Evolutionary conservation across 2,888 invertebrate genomes (phyloP).

Genomic region (Biston betularia): DNA sequence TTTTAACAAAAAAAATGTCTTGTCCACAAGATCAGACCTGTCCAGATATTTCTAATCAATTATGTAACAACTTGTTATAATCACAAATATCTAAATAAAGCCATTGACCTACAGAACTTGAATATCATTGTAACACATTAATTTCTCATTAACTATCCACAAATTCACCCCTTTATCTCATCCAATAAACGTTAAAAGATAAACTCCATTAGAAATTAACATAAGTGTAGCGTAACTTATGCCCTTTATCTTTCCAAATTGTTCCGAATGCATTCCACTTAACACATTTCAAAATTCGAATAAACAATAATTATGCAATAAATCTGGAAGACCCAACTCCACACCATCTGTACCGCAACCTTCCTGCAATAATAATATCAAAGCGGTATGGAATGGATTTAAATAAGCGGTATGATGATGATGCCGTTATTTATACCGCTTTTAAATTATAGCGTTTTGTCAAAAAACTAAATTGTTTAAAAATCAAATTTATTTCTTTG

Average conservation of each 20-base stretch:
- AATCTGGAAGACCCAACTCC: constrained; percentile 67
- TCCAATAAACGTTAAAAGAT: constrained; percentile 41
- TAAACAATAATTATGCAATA: constrained; percentile 65
- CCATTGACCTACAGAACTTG: constrained; percentile 27
- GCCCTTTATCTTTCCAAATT: constrained; percentile 42
- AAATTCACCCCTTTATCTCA: constrained; percentile 42
- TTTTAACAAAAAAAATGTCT: background rate
- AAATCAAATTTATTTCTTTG: background rate
- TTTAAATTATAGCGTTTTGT: background rate
- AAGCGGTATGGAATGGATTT: constrained; percentile 1
- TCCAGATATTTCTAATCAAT: background rate
- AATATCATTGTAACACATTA: constrained; percentile 13
- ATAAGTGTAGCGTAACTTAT: constrained; percentile 34
- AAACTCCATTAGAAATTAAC: constrained; percentile 42
- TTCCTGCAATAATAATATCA: constrained; percentile 3
- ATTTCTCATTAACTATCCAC: constrained; percentile 37
- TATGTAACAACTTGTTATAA: background rate
- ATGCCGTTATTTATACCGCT: background rate
- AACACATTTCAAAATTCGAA: constrained; percentile 50
- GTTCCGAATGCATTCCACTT: constrained; percentile 45
- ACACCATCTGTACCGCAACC: constrained; percentile 71
- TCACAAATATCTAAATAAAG: constrained; percentile 9
- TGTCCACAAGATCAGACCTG: background rate
- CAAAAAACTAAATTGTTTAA: background rate
- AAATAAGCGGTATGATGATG: background rate